Percentiles rank a stretch among this genome's conserved stretches.
Evolutionary conservation across 2,797 vertebrate species (phyloP).

Genomic region (Falco columbarius): DNA sequence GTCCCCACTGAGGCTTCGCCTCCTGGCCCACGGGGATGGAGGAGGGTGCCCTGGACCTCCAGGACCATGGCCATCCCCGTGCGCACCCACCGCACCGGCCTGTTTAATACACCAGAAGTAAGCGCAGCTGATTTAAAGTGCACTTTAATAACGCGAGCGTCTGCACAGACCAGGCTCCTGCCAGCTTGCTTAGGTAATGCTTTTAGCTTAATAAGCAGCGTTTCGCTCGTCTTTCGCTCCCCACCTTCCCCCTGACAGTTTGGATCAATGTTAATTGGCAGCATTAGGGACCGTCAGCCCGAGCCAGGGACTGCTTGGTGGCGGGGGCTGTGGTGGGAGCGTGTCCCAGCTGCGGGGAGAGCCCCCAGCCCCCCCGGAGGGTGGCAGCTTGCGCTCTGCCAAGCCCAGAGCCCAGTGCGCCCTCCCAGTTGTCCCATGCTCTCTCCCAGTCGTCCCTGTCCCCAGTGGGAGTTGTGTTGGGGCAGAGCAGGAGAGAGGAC

Average conservation of each 20-base stretch:
- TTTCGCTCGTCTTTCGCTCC: neutral
- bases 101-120: neutral
- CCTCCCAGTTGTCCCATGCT: neutral
- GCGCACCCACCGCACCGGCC: rapidly evolving
- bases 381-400: neutral
- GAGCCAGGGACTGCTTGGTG: neutral
- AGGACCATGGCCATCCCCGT: neutral
- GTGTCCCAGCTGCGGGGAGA: rapidly evolving
- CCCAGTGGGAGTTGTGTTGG: neutral
- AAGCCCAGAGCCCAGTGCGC: neutral
- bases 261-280: rapidly evolving
- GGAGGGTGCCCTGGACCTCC: neutral
- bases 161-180: rapidly evolving
- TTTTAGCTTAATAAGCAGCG: constrained; percentile 42
- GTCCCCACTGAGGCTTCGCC: neutral
- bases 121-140: neutral
- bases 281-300: rapidly evolving
- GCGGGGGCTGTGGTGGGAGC: neutral
- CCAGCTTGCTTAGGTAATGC: neutral
- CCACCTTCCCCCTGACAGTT: neutral
- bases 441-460: neutral
- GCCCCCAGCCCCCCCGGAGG: neutral
- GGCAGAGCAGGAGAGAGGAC: neutral
- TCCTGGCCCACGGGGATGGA: rapidly evolving
- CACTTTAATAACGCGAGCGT: neutral